Base-by-base conservation (phyloP, 2,797 vertebrate species). In the Intellagama lesueurii region DNA sequence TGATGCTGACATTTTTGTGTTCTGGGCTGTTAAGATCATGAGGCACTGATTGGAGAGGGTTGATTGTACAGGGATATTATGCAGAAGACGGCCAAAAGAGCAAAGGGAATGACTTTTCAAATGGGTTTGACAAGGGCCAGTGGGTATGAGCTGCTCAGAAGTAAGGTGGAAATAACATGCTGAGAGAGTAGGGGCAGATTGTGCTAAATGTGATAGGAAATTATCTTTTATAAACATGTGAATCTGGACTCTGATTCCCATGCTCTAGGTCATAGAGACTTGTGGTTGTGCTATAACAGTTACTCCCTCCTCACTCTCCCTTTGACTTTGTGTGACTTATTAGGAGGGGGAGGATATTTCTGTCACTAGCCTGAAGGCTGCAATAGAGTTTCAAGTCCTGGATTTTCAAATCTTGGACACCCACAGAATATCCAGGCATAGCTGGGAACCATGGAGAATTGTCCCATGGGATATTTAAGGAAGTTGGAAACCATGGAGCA, bases 1-100 rank as follows among this genome's bases (percentile, higher is more conserved):
- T 3, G 5, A 81, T 90, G 90, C 26, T 68, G 73, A 66, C 52
- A 89, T 90, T 95, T 94, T 88, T 91, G n/a, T 87, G n/a, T 88
- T 86, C 84, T 76, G 90, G 83, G 90, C 90, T 40, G 75, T 47
- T 83, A 86, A 89, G 88, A 88, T 47, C 6, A 22, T 86, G 86
- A 90, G 88, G 73, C n/a, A 82, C 9, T 77, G 88, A 88, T 85
- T 70, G 84, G 84, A 87, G 81, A 83, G 75, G 85, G 90, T 69
- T 89, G 86, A 85, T 94, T 79, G 86, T 79, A 80, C 86, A 66
- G 68, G 75, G 83, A 83, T 0, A 0, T 47, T 35, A 60, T 90
- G 85, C 90, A 87, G 76, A 87, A 89, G 83, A 68, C 11, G 35
- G 56, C 84, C 0, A 14, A 88, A 76, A 85, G 78, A 85, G 72